These are phyloP conservation scores for Synanthedon andrenaeformis DNA, from an alignment of 2,888 invertebrate genomes.

Conservation along the genomic window DNA sequence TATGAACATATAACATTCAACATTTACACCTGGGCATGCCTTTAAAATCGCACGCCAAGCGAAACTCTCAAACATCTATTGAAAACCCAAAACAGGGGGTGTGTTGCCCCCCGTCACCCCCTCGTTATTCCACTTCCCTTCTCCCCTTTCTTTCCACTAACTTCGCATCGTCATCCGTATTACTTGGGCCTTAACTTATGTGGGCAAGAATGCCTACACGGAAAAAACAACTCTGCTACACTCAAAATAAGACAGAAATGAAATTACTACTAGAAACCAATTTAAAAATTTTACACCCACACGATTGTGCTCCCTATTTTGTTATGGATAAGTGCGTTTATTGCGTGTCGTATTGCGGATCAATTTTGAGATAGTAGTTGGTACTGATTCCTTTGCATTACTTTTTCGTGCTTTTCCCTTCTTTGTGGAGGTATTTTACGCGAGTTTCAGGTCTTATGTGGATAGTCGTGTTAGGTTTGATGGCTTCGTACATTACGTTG, in stretches of 20 bases:
- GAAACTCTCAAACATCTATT: constrained; percentile 65
- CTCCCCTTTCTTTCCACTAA: constrained; percentile 68
- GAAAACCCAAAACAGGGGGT: constrained; percentile 68
- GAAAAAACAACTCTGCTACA: constrained; percentile 16
- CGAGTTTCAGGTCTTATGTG: constrained; percentile 64
- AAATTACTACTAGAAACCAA: constrained; percentile 34
- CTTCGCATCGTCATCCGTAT: constrained; percentile 69
- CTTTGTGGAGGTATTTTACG: constrained; percentile 66
- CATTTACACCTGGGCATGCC: constrained; percentile 46
- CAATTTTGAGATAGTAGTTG: constrained; percentile 67
- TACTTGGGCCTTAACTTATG: constrained; percentile 68
- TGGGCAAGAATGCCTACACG: constrained; percentile 31
- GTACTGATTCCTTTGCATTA: constrained; percentile 68
- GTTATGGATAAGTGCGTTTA: constrained; percentile 11
- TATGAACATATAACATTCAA: constrained; percentile 3
- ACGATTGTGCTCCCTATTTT: constrained; percentile 24
- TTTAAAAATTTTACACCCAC: constrained; percentile 26
- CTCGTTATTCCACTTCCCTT: constrained; percentile 52
- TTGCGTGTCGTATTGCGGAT: constrained; percentile 33
- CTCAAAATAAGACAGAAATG: constrained; percentile 12
- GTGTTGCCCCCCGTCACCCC: constrained; percentile 30
- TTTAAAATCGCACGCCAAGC: constrained; percentile 51
- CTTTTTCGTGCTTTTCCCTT: constrained; percentile 69
- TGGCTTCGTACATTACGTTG: neutral
- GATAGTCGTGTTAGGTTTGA: constrained; percentile 22